Evolutionary conservation across 2,113 vertebrate genomes (phyloP).

Genomic region (Eulemur rufifrons): DNA sequence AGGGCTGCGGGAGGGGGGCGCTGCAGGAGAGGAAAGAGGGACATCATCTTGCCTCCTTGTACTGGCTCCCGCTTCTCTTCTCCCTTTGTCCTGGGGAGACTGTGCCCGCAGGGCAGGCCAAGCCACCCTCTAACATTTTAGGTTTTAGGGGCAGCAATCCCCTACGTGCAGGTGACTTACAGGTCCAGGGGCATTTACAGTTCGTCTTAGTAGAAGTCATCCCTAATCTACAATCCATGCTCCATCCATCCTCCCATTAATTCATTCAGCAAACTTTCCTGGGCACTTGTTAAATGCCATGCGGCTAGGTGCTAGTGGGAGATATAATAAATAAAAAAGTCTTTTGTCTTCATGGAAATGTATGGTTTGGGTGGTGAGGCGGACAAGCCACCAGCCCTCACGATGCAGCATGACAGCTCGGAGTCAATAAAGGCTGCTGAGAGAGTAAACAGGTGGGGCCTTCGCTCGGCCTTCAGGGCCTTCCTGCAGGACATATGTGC

Average conservation of each 20-base stretch:
- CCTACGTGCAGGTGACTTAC: background rate
- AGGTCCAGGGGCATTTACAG: background rate
- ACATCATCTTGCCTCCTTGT: background rate
- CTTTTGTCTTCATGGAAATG: background rate
- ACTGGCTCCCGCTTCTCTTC: background rate
- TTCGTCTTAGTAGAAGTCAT: background rate
- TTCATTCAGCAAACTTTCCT: background rate
- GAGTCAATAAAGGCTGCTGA: background rate
- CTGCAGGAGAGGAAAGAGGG: background rate
- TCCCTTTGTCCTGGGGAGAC: background rate
- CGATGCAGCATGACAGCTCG: background rate
- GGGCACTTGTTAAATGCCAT: background rate
- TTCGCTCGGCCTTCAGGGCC: background rate
- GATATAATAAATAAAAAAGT: background rate
- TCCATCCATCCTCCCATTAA: background rate
- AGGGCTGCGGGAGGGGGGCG: background rate
- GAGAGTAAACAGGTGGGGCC: background rate
- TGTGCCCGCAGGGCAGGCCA: background rate
- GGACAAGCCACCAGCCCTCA: background rate
- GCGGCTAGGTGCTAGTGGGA: background rate
- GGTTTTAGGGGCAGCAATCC: background rate
- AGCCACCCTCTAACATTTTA: background rate
- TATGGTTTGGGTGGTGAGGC: background rate
- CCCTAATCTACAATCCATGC: background rate
- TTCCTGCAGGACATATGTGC: background rate